Percentiles rank a stretch among this genome's conserved stretches.
Evolutionary conservation across 1,140 invertebrate genomes (phyloP).

Genomic region (Lepidurus arcticus): DNA sequence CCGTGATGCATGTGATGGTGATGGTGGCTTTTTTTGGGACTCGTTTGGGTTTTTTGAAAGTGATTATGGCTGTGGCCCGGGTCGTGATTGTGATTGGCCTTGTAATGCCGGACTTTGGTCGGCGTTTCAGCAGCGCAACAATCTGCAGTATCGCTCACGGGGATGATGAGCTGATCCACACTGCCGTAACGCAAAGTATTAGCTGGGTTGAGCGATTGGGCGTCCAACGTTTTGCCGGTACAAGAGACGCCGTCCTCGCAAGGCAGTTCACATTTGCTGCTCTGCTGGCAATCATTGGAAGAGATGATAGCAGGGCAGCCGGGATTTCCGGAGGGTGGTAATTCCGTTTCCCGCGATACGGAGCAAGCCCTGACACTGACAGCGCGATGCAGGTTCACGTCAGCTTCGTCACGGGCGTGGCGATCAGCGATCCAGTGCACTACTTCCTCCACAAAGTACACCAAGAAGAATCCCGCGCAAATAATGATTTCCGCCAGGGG

Average conservation of each 20-base stretch:
- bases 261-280: background rate
- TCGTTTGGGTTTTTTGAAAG: background rate
- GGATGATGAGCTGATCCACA: background rate
- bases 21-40: conserved; percentile 16
- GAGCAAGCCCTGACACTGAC: conserved; percentile 31
- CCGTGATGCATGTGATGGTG: conserved; percentile 35
- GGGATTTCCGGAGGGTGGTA: background rate
- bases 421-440: conserved; percentile 51
- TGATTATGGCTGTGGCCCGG: background rate
- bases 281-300: background rate
- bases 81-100: background rate
- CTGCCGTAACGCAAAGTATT: background rate
- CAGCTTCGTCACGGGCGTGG: conserved; percentile 27
- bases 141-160: background rate
- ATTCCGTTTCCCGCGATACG: conserved; percentile 28
- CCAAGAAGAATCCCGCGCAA: conserved; percentile 71
- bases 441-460: conserved; percentile 76
- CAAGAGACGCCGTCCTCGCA: conserved; percentile 29
- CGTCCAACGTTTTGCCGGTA: conserved; percentile 9
- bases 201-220: background rate
- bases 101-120: background rate
- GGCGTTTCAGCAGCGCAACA: background rate
- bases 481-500: conserved; percentile 63
- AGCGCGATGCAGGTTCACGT: conserved; percentile 32
- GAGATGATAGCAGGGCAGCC: background rate